Conservation (phyloP, 1,140 invertebrate species). For the Drosophila gunungcola region DNA sequence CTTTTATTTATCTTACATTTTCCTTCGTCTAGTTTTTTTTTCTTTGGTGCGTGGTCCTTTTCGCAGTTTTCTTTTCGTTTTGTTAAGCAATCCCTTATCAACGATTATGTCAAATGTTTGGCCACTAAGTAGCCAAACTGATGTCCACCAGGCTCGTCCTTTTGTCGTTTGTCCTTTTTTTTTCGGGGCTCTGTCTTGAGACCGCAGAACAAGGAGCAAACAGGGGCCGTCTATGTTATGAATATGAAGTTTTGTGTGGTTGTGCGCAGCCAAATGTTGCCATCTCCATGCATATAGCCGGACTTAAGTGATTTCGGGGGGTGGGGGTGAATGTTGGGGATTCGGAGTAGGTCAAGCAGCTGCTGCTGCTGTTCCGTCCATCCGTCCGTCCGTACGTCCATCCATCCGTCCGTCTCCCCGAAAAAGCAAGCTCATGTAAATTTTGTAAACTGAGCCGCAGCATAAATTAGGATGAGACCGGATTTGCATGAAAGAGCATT, state of each 20-base stretch:
- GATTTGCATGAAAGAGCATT: conserved; percentile 66
- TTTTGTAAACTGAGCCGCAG: conserved; percentile 74
- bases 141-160: conserved; percentile 32
- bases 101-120: conserved; percentile 76
- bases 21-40: not conserved
- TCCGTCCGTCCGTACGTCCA: not conserved
- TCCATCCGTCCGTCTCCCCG: not conserved
- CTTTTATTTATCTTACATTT: conserved; percentile 9
- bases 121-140: conserved; percentile 66
- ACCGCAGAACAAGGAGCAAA: conserved; percentile 35
- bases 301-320: conserved; percentile 70
- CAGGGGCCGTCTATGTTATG: conserved; percentile 49
- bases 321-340: conserved; percentile 1
- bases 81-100: conserved; percentile 68
- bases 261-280: conserved; percentile 63
- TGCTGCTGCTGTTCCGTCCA: conserved; percentile 15
- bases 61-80: conserved; percentile 33
- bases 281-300: conserved; percentile 65
- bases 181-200: conserved; percentile 15
- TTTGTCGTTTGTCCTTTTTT: conserved; percentile 29
- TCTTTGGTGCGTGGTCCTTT: conserved; percentile 28
- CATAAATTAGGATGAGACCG: conserved; percentile 72
- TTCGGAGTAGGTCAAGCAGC: conserved; percentile 69
- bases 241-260: conserved; percentile 61
- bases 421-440: conserved; percentile 52